phyloP scores from a whole-genome alignment of 1,140 invertebrate genomes.

The Rhagoletis pomonella region DNA sequence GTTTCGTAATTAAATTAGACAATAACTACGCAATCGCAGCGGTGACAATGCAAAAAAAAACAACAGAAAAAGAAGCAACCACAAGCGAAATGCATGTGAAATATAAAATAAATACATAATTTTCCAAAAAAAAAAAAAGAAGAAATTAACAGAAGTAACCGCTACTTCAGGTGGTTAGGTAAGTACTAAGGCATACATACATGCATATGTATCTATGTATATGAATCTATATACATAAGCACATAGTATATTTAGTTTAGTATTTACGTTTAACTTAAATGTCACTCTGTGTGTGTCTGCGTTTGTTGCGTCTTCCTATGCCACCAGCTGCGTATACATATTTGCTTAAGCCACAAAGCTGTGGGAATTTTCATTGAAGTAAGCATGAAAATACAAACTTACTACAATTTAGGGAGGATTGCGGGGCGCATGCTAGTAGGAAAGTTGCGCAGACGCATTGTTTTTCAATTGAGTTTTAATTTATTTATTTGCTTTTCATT shows the following conservation, averaged over 20 bases:
- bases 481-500: neutral
- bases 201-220: neutral
- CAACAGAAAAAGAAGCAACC: neutral
- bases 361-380: slow-evolving; percentile 43
- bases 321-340: slow-evolving; percentile 2
- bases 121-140: neutral
- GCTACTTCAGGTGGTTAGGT: slow-evolving; percentile 13
- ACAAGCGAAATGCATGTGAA: neutral
- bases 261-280: neutral
- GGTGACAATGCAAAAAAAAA: neutral
- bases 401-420: neutral
- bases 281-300: neutral
- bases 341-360: slow-evolving; percentile 36
- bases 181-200: neutral
- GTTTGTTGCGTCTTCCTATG: slow-evolving; percentile 35
- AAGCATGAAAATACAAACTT: neutral
- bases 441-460: slow-evolving; percentile 20
- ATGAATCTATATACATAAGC: no score
- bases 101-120: slow-evolving; percentile 26
- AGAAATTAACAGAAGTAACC: slow-evolving; percentile 10
- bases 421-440: neutral
- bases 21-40: neutral
- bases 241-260: neutral
- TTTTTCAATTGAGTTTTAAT: slow-evolving; percentile 48
- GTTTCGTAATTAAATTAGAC: slow-evolving; percentile 24